Conservation (phyloP, 2,113 vertebrate species). For the Actenoides hombroni region DNA sequence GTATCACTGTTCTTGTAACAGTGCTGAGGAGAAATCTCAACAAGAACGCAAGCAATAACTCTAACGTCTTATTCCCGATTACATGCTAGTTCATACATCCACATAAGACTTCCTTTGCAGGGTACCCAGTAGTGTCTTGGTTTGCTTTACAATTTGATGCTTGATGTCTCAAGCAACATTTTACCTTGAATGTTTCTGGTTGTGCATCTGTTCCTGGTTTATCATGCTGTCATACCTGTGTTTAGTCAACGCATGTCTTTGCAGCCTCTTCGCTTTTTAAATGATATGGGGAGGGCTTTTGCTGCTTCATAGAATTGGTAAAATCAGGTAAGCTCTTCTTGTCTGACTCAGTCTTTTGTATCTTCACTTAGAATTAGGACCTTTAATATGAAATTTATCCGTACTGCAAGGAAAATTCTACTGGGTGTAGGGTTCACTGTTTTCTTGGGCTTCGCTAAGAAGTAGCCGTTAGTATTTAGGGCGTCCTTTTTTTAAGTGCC, state of each 20-base stretch:
- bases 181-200: not conserved
- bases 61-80: rapidly evolving
- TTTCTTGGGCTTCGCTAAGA: not conserved
- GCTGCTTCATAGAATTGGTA: not conserved
- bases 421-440: rapidly evolving
- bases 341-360: not conserved
- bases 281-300: not conserved
- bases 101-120: rapidly evolving
- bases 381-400: not conserved
- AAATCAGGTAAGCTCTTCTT: not conserved
- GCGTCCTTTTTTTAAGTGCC: not conserved
- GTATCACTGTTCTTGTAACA: not conserved
- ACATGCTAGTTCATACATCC: not conserved
- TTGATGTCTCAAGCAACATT: not conserved
- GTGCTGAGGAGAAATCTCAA: not conserved
- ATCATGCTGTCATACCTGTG: not conserved
- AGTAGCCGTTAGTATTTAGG: not conserved
- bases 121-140: not conserved
- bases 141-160: not conserved
- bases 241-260: not conserved
- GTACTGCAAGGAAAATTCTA: too few relatives aligned
- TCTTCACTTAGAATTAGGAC: not conserved
- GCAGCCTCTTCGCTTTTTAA: not conserved
- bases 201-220: not conserved
- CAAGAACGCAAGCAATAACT: not conserved